These are phyloP conservation scores for Epinephelus awoara DNA, from an alignment of 2,797 vertebrate species.

Conservation along the genomic window DNA sequence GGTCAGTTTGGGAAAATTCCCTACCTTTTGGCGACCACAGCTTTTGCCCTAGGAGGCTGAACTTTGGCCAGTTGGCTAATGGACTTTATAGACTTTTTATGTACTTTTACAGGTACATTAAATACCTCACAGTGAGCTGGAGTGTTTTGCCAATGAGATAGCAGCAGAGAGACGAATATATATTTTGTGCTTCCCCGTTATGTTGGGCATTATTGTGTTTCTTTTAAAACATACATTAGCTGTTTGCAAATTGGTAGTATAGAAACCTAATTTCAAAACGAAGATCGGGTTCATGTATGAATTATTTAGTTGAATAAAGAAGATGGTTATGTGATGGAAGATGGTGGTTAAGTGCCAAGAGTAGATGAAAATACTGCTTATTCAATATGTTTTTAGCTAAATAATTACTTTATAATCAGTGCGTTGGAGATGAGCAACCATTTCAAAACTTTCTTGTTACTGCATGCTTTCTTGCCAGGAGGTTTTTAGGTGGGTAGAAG, in stretches of 20 bases:
- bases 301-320: not conserved
- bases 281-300: not conserved
- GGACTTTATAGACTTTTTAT: too few species aligned
- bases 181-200: too few species aligned
- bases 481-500: not conserved
- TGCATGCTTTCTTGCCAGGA: not conserved
- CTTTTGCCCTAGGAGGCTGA: too few species aligned
- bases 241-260: not conserved
- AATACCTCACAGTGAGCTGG: not conserved
- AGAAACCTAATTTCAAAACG: not conserved
- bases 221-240: not conserved
- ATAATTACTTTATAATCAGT: not conserved
- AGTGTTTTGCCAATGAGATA: too few species aligned
- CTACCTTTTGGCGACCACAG: too few species aligned
- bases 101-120: not conserved
- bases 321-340: too few species aligned
- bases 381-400: not conserved
- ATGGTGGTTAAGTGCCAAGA: not conserved
- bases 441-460: slow-evolving; percentile 2
- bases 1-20: too few species aligned
- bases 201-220: not conserved
- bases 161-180: too few species aligned
- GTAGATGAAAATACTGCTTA: not conserved
- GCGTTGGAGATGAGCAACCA: not conserved
- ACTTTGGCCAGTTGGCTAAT: too few species aligned